Evolutionary conservation across 30 jellyfish, hydroid and myxozoan genomes (phyloP), one percentile per base, ranked within the genome.

Genomic region (Catostylus mosaicus): DNA sequence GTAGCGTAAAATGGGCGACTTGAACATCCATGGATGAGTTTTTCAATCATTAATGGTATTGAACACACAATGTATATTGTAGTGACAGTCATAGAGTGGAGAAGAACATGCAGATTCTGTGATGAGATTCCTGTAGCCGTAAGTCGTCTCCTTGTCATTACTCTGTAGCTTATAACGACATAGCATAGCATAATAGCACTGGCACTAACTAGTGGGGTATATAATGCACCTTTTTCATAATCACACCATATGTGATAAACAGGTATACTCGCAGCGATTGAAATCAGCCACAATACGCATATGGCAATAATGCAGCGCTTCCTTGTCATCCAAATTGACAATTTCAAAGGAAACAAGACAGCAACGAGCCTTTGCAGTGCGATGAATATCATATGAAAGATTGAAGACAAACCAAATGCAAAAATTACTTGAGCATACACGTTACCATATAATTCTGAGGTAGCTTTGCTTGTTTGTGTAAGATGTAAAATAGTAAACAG

Each of bases 291-390:
- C 43, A 68, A 22, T 18, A 68, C 9, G 2, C 3, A 19, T 33
- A 68, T 16, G 23, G 60, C 27, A 1, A 33, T 18, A 23, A 34
- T 45, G 19, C 80, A 68, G 6, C 33, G 80, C 26, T 38, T 38
- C 26, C 80, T 33, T 36, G 57, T 68, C 23, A 68, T 33, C 64
- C 62, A 68, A 33, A 68, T 20, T 6, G 64, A 24, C 10, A 32
- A 35, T 19, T 68, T 35, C 22, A 68, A n/a, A 3, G 80, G 80
- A 23, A 14, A 33, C 12, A 36, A n/a, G 8, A 68, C 80, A 68
- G 80, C 80, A 33, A 68, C 19, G 30, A 68, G 38, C 26, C 80
- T 68, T 68, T 68, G 80, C 2, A 68, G 34, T 11, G 80, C 80
- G 26, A 68, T 68, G 63, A 68, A 68, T 6, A 48, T 8, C 57